Evolutionary conservation across 2,888 invertebrate genomes (phyloP).

Genomic region (Trachelus iudaicus): DNA sequence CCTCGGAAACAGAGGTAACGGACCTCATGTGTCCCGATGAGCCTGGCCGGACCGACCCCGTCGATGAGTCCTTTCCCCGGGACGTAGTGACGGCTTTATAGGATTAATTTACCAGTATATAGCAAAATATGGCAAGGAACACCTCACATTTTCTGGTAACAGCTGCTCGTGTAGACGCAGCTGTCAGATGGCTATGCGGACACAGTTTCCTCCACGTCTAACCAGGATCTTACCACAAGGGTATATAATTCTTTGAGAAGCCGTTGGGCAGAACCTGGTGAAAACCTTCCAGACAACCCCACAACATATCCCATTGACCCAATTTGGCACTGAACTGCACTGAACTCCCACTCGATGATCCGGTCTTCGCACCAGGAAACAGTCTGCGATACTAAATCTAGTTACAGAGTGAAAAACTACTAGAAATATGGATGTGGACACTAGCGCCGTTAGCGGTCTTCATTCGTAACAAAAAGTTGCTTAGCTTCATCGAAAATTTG

Average conservation of each 20-base stretch:
- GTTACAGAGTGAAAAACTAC: neutral
- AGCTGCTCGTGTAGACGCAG: conserved; percentile 32
- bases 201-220: neutral
- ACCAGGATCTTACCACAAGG: neutral
- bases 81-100: neutral
- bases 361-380: conserved; percentile 1
- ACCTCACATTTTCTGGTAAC: conserved; percentile 39
- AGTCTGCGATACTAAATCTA: neutral
- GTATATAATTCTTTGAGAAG: neutral
- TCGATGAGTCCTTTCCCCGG: neutral
- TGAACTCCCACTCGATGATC: conserved; percentile 3
- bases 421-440: neutral
- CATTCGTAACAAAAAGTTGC: neutral
- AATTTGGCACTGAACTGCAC: conserved; percentile 13
- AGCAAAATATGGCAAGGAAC: conserved; percentile 13
- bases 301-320: conserved; percentile 23
- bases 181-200: neutral
- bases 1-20: conserved; percentile 30
- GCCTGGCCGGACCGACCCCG: neutral
- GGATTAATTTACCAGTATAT: neutral
- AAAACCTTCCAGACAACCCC: conserved; percentile 12
- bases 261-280: conserved; percentile 9
- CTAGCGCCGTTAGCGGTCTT: neutral
- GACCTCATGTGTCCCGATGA: conserved; percentile 27
- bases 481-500: neutral